Conservation (phyloP, 2,888 invertebrate genomes). For the Neelides folsomi region DNA sequence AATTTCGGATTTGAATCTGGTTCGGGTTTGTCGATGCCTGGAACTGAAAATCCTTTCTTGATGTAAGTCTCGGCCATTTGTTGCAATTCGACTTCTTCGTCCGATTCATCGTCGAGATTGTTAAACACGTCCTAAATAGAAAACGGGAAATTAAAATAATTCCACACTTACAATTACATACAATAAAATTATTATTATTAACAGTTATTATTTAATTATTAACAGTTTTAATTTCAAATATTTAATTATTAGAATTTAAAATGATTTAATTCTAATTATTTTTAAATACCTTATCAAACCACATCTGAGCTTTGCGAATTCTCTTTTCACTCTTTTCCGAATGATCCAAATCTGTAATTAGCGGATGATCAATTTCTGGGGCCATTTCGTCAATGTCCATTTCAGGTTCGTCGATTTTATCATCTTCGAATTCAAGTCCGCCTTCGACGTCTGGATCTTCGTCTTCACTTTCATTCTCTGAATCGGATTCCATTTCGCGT, state of each 20-base stretch:
- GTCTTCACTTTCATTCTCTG: constrained; percentile 39
- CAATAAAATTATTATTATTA: too few species aligned
- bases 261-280: not conserved
- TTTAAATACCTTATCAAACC: constrained; percentile 57
- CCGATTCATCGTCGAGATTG: constrained; percentile 58
- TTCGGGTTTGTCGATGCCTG: constrained; percentile 32
- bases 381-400: constrained; percentile 21
- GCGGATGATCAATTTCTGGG: constrained; percentile 42
- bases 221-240: not conserved
- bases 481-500: constrained; percentile 40
- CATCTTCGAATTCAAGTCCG: constrained; percentile 17
- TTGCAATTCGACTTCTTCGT: constrained; percentile 76
- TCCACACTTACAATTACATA: too few species aligned
- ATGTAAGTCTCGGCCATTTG: constrained; percentile 57
- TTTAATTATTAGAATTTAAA: not conserved
- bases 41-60: constrained; percentile 51
- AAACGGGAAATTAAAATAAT: constrained; percentile 4
- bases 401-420: constrained; percentile 5
- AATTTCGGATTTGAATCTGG: constrained; percentile 15
- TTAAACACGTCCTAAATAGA: constrained; percentile 53
- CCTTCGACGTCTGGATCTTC: constrained; percentile 34
- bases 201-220: too few species aligned
- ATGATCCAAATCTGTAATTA: constrained; percentile 66
- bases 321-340: constrained; percentile 59
- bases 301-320: constrained; percentile 64